Percentiles rank a stretch among this genome's conserved stretches.
These are phyloP conservation scores for Pelochelys cantorii DNA, from an alignment of 2,797 vertebrate genomes.

Conservation along the genomic window DNA sequence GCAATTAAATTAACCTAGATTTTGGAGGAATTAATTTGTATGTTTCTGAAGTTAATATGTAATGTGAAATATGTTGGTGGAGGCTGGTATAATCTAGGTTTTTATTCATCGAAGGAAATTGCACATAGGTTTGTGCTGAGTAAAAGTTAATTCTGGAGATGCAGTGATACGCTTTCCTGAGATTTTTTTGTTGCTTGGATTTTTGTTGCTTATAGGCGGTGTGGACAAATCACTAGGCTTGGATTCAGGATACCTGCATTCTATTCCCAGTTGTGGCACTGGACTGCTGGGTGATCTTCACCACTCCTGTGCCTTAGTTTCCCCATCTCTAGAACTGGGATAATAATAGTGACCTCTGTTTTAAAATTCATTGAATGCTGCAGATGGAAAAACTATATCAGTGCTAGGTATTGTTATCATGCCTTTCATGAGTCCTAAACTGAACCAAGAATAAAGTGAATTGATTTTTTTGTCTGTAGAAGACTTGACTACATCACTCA, in stretches of 20 bases:
- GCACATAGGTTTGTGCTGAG: neutral
- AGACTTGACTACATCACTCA: neutral
- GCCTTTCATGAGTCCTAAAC: neutral
- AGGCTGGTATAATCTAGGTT: neutral
- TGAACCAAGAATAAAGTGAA: conserved; percentile 8
- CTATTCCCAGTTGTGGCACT: neutral
- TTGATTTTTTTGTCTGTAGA: conserved; percentile 21
- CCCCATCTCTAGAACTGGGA: neutral
- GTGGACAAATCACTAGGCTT: neutral
- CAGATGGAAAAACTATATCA: neutral
- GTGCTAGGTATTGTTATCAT: neutral
- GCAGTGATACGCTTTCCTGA: neutral
- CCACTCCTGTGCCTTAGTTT: conserved; percentile 14
- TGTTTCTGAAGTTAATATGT: neutral
- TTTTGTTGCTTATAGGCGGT: neutral
- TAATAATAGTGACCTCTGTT: neutral
- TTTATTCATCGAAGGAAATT: conserved; percentile 16
- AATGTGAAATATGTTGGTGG: neutral
- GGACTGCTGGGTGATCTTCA: neutral
- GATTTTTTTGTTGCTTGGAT: conserved; percentile 5
- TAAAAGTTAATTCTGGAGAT: neutral
- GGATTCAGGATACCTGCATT: conserved; percentile 27
- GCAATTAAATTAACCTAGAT: neutral
- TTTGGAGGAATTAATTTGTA: neutral
- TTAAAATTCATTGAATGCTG: neutral